Percentiles rank a stretch among this genome's conserved stretches.
phyloP scores from a whole-genome alignment of 2,797 vertebrate species.

The Falco cherrug region DNA sequence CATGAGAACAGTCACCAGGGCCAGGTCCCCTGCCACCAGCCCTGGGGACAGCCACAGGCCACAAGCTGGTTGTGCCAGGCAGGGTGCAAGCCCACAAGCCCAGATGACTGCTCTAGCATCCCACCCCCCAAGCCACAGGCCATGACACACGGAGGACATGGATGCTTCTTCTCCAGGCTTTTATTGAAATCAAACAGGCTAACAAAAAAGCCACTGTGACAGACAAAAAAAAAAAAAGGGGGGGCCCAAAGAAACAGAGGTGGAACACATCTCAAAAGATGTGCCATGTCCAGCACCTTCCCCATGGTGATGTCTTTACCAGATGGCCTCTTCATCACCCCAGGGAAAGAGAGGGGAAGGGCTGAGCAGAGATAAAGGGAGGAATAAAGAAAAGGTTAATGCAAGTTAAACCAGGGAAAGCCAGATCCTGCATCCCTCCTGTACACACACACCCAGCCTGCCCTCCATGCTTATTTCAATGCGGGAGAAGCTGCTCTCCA shows the following conservation, averaged over 20 bases:
- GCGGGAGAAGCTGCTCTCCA: background rate
- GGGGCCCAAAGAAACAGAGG: background rate
- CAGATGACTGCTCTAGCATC: background rate
- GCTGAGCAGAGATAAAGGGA: background rate
- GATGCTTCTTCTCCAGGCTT: background rate
- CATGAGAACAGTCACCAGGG: background rate
- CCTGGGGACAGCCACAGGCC: background rate
- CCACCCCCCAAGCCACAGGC: background rate
- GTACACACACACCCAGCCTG: background rate
- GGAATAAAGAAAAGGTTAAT: background rate
- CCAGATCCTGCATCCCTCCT: background rate
- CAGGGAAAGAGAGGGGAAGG: background rate
- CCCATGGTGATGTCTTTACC: background rate
- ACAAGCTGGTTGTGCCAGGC: background rate
- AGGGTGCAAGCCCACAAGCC: background rate
- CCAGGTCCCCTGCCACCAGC: background rate
- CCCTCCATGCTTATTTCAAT: accelerated
- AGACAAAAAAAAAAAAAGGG: too few relatives aligned
- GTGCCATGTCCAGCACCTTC: background rate
- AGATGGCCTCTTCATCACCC: background rate
- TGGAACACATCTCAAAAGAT: background rate
- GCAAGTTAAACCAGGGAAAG: background rate
- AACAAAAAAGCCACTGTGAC: background rate
- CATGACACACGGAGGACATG: accelerated
- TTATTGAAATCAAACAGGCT: background rate